Evolutionary conservation across 2,113 vertebrate genomes (phyloP), one percentile per base, ranked within the genome.

Genomic region (Donacobius atricapilla): DNA sequence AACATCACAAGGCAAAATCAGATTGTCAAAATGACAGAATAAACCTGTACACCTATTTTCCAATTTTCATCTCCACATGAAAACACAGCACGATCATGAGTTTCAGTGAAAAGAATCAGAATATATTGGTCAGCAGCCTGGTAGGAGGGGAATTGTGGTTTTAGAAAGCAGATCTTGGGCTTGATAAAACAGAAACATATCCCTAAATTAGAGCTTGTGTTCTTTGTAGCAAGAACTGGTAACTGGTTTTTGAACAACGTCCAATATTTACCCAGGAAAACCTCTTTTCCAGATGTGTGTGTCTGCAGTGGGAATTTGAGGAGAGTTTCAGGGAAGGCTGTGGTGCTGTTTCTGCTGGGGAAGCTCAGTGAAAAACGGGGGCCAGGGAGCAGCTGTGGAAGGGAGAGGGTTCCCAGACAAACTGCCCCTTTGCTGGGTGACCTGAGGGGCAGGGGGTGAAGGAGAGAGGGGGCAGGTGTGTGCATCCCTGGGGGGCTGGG

Each of bases 61-160:
- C 93, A 95, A 96, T 98, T 98, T 98, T 97, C 97, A 87, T 97
- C 97, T 98, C 97, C 58, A 65, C 85, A 42, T 25, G 97, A 87
- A 93, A 94, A 92, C 97, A 87, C 98, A 97, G 98, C 72, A 3
- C 89, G 96, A 57, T 27, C 19, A 65, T 50, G 68, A 77, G 88
- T 94, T 94, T 89, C 77, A 33, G 56, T 45, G 88, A 56, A 87
- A 96, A 96, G 95, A 71, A 93, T 35, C 47, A 75, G 78, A 91
- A 88, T 63, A 12, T 17, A 44, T 37, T 0, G 21, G 94, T 97
- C 94, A 81, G 89, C 84, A 72, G 90, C 92, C 51, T 63, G 84
- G 75, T 69, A 58, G 94, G 94, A 73, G 61, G 60, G 83, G 84
- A 94, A 70, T 57, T 15, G 1, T 28, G 37, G 65, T 90, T 90